Percentiles rank a stretch among this genome's conserved stretches.
Evolutionary conservation across 2,888 invertebrate species (phyloP).

Genomic region (Anodontia alba): DNA sequence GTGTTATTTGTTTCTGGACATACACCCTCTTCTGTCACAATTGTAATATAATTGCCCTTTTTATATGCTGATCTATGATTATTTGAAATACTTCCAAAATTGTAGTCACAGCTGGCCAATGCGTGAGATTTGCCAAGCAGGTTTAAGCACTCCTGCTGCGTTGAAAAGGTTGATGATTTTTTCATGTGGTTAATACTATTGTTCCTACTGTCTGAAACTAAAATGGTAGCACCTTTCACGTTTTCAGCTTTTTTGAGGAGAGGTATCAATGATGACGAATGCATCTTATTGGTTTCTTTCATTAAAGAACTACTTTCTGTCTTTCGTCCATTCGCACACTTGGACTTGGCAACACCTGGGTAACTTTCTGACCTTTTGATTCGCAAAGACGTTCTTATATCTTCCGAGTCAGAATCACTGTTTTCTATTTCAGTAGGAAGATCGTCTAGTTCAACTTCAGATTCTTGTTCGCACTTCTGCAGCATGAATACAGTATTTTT

Average conservation of each 20-base stretch:
- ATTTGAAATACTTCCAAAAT: constrained; percentile 4
- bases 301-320: neutral
- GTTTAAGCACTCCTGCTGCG: neutral
- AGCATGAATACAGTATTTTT: constrained; percentile 81
- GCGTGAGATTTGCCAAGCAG: neutral
- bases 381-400: neutral
- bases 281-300: neutral
- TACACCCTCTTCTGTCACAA: neutral
- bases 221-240: neutral
- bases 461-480: constrained; percentile 77
- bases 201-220: neutral
- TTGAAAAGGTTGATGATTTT: neutral
- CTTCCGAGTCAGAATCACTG: constrained; percentile 56
- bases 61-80: neutral
- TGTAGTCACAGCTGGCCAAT: neutral
- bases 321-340: neutral
- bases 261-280: neutral
- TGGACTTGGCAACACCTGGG: neutral
- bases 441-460: constrained; percentile 79
- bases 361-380: neutral
- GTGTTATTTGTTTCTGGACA: neutral
- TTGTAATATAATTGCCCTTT: neutral
- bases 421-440: constrained; percentile 75
- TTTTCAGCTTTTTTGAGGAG: neutral
- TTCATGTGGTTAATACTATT: neutral